Conservation (phyloP, 2,797 vertebrate species). For the Scleropages formosus region DNA sequence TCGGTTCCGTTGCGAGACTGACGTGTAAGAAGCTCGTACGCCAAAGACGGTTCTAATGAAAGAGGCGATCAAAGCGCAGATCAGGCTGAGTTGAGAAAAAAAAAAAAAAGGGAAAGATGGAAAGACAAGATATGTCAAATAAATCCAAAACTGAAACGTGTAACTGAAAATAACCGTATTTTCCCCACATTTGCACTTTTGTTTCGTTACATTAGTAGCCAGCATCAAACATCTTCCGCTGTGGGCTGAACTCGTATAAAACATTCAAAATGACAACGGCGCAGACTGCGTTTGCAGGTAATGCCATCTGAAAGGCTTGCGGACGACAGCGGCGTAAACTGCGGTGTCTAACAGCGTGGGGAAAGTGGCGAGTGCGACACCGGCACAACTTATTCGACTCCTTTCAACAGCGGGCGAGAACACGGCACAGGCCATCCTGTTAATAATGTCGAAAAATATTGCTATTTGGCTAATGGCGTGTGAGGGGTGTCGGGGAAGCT, state of each 20-base stretch:
- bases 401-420: neutral
- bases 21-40: constrained; percentile 2
- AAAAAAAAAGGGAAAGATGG: neutral
- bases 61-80: constrained; percentile 10
- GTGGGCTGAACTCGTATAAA: neutral
- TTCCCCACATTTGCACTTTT: too few relatives aligned
- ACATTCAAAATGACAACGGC: too few relatives aligned
- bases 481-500: neutral
- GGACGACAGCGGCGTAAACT: too few relatives aligned
- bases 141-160: too few relatives aligned
- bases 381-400: neutral
- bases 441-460: neutral
- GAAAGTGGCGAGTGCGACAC: too few relatives aligned
- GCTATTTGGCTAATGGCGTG: neutral
- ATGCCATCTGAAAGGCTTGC: too few relatives aligned
- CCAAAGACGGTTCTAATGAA: constrained; percentile 7
- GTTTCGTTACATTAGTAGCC: too few relatives aligned
- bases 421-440: neutral
- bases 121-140: too few relatives aligned
- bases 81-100: constrained; percentile 4
- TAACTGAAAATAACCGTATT: too few relatives aligned
- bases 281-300: too few relatives aligned
- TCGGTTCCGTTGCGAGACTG: neutral
- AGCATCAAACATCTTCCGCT: neutral
- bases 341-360: too few relatives aligned